Evolutionary conservation across 2,888 invertebrate genomes (phyloP).

Genomic region (Tricholauxania praeusta): DNA sequence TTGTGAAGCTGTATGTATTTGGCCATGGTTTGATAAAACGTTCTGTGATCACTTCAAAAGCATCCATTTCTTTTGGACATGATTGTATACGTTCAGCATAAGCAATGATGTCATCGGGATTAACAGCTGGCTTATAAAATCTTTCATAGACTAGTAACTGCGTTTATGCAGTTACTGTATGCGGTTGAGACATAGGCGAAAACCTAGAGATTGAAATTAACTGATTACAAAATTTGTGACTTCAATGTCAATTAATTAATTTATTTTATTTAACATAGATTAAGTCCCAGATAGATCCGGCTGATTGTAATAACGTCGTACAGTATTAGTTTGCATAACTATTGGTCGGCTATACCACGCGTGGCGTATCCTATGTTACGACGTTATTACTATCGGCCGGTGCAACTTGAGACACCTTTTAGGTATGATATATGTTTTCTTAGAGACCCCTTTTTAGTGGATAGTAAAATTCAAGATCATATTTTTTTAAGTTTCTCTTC

Average conservation of each 20-base stretch:
- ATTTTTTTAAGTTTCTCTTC: no score
- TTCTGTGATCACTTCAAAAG: slow-evolving; percentile 44
- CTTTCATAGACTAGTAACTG: slow-evolving; percentile 53
- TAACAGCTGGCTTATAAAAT: slow-evolving; percentile 51
- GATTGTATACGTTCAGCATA: slow-evolving; percentile 42
- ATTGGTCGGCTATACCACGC: no score
- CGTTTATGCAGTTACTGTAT: slow-evolving; percentile 52
- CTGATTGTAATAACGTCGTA: no score
- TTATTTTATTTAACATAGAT: neutral
- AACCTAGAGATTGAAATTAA: slow-evolving; percentile 43
- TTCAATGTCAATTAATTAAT: neutral
- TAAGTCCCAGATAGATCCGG: no score
- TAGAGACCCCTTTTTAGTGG: no score
- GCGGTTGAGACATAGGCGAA: slow-evolving; percentile 56
- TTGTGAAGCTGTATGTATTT: slow-evolving; percentile 54
- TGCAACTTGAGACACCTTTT: no score
- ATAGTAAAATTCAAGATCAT: no score
- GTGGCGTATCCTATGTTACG: no score
- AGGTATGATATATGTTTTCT: no score
- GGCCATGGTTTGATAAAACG: slow-evolving; percentile 53
- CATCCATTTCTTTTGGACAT: slow-evolving; percentile 37
- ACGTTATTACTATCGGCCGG: no score
- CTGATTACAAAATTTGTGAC: neutral
- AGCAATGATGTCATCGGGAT: slow-evolving; percentile 50
- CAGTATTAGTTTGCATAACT: no score